A percentile compares a stretch with the other conserved stretches of the same genome.
phyloP scores from a whole-genome alignment of 2,888 invertebrate species.

The Drosophila birchii region DNA sequence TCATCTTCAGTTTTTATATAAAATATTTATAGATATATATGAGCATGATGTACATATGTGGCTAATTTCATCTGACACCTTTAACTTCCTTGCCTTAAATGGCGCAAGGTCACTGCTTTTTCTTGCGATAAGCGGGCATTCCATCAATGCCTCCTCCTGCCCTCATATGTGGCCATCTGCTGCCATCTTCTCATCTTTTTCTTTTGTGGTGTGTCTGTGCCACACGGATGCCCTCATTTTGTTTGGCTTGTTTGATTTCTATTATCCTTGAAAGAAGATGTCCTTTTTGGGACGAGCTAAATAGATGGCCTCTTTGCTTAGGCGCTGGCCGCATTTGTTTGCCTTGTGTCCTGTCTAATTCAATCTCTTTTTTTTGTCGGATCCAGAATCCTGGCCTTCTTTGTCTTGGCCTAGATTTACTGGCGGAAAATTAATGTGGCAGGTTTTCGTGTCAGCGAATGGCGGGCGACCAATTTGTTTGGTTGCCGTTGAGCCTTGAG shows the following conservation, averaged over 20 bases:
- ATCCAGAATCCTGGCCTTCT: not conserved
- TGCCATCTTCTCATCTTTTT: conserved; percentile 9
- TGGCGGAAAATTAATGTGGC: conserved; percentile 54
- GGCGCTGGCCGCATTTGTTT: conserved; percentile 37
- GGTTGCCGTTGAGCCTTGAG: conserved; percentile 22
- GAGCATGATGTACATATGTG: not conserved
- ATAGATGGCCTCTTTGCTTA: conserved; percentile 46
- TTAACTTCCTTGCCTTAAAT: conserved; percentile 12
- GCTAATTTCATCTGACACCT: not conserved
- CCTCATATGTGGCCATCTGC: conserved; percentile 1
- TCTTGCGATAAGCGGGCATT: not conserved
- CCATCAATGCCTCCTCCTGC: conserved; percentile 7
- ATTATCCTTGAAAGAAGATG: conserved; percentile 72
- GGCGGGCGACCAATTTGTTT: conserved; percentile 59
- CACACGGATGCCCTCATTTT: conserved; percentile 45
- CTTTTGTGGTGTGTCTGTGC: conserved; percentile 14
- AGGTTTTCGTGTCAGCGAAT: conserved; percentile 56
- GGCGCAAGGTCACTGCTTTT: conserved; percentile 28
- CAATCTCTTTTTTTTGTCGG: conserved; percentile 50
- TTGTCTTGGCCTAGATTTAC: conserved; percentile 64
- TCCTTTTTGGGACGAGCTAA: conserved; percentile 46
- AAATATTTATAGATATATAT: not conserved
- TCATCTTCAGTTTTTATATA: too few species aligned
- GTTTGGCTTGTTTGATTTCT: conserved; percentile 61
- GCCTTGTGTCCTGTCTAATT: conserved; percentile 63